These are phyloP conservation scores for Channa striata DNA, from an alignment of 2,797 vertebrate species.

Conservation along the genomic window DNA sequence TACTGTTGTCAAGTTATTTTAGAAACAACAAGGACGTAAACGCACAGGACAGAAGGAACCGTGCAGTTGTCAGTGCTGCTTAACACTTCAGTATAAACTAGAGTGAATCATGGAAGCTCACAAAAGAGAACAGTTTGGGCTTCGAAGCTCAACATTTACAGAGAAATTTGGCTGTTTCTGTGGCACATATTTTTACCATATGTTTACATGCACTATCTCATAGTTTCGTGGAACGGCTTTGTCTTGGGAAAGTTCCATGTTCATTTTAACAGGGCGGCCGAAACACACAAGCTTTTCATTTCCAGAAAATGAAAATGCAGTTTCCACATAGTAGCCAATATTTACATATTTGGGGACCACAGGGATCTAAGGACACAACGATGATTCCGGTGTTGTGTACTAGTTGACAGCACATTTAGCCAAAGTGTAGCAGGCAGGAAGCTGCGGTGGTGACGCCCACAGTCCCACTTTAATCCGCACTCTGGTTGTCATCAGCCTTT, in stretches of 20 bases:
- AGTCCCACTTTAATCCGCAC: slow-evolving; percentile 7
- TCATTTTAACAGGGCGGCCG: too few relatives aligned
- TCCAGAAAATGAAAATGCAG: neutral
- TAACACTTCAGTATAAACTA: neutral
- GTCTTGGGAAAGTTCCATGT: neutral
- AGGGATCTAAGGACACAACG: neutral
- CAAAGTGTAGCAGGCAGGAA: slow-evolving; percentile 7
- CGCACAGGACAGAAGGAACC: neutral
- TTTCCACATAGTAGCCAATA: neutral
- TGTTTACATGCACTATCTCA: too few relatives aligned
- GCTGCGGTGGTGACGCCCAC: slow-evolving; percentile 51
- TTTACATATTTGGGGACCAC: neutral
- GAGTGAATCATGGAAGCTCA: neutral
- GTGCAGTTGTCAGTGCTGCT: neutral
- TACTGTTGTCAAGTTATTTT: neutral
- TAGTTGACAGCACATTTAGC: neutral
- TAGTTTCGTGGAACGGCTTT: neutral
- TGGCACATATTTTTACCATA: too few relatives aligned
- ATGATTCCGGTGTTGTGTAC: neutral
- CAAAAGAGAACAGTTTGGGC: neutral
- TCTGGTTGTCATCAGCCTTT: slow-evolving; percentile 59
- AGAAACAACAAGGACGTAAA: neutral
- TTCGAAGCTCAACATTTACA: neutral
- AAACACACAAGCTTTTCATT: neutral
- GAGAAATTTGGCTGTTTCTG: neutral